Evolutionary conservation across 2,888 invertebrate species (phyloP).

Genomic region (Stomorhina lunata): DNA sequence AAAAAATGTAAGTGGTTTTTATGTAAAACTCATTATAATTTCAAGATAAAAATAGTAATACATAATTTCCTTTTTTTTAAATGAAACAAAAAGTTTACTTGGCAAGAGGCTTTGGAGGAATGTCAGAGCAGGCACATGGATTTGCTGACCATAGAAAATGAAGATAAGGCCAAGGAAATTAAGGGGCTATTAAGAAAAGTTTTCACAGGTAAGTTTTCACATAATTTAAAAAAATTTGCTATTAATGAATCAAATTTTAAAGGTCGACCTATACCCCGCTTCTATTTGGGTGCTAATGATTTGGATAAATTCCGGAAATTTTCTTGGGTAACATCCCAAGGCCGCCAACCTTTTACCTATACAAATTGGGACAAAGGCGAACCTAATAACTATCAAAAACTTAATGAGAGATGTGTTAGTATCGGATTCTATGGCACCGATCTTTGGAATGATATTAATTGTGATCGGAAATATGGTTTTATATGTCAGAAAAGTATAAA

Average conservation of each 20-base stretch:
- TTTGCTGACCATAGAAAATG: background rate
- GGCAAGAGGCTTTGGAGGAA: slow-evolving; percentile 1
- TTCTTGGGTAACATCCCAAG: background rate
- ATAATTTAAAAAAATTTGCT: too few species aligned
- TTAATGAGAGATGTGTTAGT: slow-evolving; percentile 37
- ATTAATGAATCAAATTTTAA: too few species aligned
- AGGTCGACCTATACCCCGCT: slow-evolving; percentile 5
- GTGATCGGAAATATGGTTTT: slow-evolving; percentile 28
- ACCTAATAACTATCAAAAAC: slow-evolving; percentile 34
- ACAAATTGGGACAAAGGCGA: slow-evolving; percentile 27
- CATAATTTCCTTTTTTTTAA: background rate
- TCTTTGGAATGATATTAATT: slow-evolving; percentile 39
- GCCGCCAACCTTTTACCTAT: background rate
- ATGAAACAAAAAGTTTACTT: slow-evolving; percentile 37
- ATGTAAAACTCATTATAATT: slow-evolving; percentile 18
- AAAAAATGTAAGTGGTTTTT: background rate
- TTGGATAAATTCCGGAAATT: slow-evolving; percentile 25
- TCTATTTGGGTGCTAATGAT: slow-evolving; percentile 33
- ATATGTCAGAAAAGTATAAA: slow-evolving; percentile 4
- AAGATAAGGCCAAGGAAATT: background rate
- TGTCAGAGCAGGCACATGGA: background rate
- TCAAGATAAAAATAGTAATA: background rate
- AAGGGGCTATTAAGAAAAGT: too few species aligned
- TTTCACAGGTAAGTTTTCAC: too few species aligned
- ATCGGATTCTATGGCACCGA: slow-evolving; percentile 23